Evolutionary conservation across 2,888 invertebrate genomes (phyloP).

Genomic region (Scaptomyza polygonia): DNA sequence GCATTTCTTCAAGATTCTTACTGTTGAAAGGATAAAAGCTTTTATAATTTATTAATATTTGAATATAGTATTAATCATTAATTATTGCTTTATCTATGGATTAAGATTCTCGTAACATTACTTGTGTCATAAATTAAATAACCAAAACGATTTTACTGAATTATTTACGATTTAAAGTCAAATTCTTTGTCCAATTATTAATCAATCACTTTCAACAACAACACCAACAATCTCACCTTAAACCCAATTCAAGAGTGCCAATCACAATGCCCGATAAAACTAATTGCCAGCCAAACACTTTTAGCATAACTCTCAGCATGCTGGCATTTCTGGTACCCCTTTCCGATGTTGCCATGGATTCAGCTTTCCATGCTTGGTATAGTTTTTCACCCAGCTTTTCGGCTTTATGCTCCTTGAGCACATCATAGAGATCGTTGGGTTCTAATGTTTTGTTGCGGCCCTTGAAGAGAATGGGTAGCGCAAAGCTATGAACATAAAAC

Average conservation of each 20-base stretch:
- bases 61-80: too few species aligned
- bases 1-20: too few species aligned
- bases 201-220: too few species aligned
- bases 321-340: slow-evolving; percentile 83
- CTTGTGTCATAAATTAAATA: too few species aligned
- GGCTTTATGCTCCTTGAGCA: slow-evolving; percentile 89
- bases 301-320: slow-evolving; percentile 82
- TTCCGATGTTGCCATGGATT: slow-evolving; percentile 82
- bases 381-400: slow-evolving; percentile 86
- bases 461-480: slow-evolving; percentile 90
- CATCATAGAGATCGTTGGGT: slow-evolving; percentile 90
- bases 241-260: slow-evolving; percentile 86
- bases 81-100: too few species aligned
- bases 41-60: too few species aligned
- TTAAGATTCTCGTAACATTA: too few species aligned
- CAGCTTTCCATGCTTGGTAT: slow-evolving; percentile 86
- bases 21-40: too few species aligned
- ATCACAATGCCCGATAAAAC: slow-evolving; percentile 86
- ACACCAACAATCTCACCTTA: slow-evolving; percentile 83
- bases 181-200: too few species aligned
- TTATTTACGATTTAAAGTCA: too few species aligned
- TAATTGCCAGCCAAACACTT: slow-evolving; percentile 87
- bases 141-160: too few species aligned
- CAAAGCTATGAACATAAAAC: slow-evolving; percentile 87
- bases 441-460: slow-evolving; percentile 90